Evolutionary conservation across 2,113 vertebrate species (phyloP), one percentile per base, ranked within the genome.

Genomic region (Pyrgilauda ruficollis): DNA sequence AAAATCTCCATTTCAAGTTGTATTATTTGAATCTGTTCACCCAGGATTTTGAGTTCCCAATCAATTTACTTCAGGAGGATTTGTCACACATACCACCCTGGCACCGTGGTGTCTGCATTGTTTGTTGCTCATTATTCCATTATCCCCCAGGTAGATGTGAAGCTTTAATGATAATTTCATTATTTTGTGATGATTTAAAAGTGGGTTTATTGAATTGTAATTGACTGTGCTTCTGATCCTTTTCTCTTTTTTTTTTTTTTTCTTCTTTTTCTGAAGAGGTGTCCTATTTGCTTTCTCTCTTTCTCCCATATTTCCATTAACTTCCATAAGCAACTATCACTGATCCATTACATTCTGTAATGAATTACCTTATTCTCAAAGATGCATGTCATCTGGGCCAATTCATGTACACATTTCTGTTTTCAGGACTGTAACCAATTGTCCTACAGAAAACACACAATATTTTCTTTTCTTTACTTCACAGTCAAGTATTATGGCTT

Each of bases 121-220:
- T 84, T 87, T 84, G 39, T 77, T 81, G 35, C 64, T 89, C 19
- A 26, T 92, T 95, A 84, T 78, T 87, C 66, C 31, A 9, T 89
- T 92, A 89, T 64, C 14, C 37, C 13, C n/a, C 62, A 92, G 81
- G 84, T 91, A 87, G 15, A 56, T 33, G 28, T 2, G 12, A 53
- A 84, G 28, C 37, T 94, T 95, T 87, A 95, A 87, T 87, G 50
- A 84, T 61, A 13, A 79, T 78, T 87, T 80, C 47, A 89, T 94
- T 94, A 44, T 76, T 95, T 91, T 91, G 41, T 0, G 0, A 47
- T 66, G 37, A 39, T 84, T 87, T 84, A 84, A 95, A 92, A 92
- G 70, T 66, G 77, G 20, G 13, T 89, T 92, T 83, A 67, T 56
- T 68, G 49, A 67, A 56, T 52, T 82, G 28, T 68, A 92, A 94